Evolutionary conservation across 2,888 invertebrate genomes (phyloP).

Genomic region (Pseudococcus jackbeardsleyi): DNA sequence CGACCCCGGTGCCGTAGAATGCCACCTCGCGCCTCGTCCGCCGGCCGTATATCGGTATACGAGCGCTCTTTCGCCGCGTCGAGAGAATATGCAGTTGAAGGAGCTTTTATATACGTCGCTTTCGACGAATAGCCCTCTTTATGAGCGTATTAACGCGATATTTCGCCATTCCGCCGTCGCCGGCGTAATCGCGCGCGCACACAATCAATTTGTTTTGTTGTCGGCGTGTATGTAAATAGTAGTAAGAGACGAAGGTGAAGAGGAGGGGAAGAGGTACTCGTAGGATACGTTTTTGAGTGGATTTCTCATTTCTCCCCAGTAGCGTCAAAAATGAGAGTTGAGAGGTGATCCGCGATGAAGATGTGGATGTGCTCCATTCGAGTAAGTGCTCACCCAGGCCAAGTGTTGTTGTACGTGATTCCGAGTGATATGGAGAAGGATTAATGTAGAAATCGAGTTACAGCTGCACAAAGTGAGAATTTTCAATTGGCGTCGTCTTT

Average conservation of each 20-base stretch:
- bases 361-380: no score
- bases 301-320: neutral
- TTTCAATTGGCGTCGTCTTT: no score
- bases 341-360: no score
- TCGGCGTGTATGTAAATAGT: slow-evolving; percentile 7
- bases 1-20: neutral
- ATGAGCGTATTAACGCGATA: slow-evolving; percentile 44
- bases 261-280: neutral
- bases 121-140: slow-evolving; percentile 42
- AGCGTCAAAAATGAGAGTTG: no score
- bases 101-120: slow-evolving; percentile 36
- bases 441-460: no score
- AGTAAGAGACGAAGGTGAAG: neutral
- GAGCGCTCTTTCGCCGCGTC: neutral
- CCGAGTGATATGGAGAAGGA: no score
- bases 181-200: slow-evolving; percentile 11
- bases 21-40: neutral
- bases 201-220: slow-evolving; percentile 31
- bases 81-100: slow-evolving; percentile 31
- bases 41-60: neutral
- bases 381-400: no score
- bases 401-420: no score
- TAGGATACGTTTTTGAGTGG: neutral
- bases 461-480: no score
- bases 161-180: slow-evolving; percentile 13